Evolutionary conservation across 2,797 vertebrate genomes (phyloP).

Genomic region (Vespertilio murinus): DNA sequence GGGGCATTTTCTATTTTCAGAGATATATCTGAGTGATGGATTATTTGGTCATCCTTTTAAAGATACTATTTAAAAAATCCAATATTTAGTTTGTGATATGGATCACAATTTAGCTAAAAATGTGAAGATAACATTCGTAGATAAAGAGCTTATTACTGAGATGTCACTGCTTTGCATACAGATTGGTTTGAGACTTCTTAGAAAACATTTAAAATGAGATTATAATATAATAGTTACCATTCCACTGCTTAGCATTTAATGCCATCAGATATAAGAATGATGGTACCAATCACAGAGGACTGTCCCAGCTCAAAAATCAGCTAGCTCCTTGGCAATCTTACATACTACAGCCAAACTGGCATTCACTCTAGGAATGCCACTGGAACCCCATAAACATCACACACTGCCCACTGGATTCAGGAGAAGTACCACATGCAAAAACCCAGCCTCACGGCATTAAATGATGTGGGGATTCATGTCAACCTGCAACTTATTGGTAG

Average conservation of each 20-base stretch:
- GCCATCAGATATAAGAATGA: background rate
- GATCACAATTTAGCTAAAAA: conserved; percentile 61
- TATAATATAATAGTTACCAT: background rate
- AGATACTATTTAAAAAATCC: conserved; percentile 48
- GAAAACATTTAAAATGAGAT: conserved; percentile 50
- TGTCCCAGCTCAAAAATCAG: background rate
- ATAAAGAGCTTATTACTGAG: conserved; percentile 54
- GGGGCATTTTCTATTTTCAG: conserved; percentile 49
- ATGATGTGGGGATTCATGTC: background rate
- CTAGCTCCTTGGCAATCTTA: background rate
- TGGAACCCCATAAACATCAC: background rate
- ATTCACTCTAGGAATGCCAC: background rate
- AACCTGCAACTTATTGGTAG: background rate
- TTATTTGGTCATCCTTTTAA: conserved; percentile 55
- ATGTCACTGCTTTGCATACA: conserved; percentile 52
- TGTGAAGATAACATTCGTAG: conserved; percentile 47
- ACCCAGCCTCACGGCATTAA: background rate
- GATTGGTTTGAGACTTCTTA: conserved; percentile 38
- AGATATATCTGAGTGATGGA: conserved; percentile 53
- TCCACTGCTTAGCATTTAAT: conserved; percentile 30
- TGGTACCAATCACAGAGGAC: background rate
- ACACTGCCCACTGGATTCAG: background rate
- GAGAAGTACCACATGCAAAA: background rate
- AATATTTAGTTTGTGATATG: conserved; percentile 67
- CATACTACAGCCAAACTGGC: background rate